Evolutionary conservation across 1,140 invertebrate genomes (phyloP).

Genomic region (Colletes latitarsis): DNA sequence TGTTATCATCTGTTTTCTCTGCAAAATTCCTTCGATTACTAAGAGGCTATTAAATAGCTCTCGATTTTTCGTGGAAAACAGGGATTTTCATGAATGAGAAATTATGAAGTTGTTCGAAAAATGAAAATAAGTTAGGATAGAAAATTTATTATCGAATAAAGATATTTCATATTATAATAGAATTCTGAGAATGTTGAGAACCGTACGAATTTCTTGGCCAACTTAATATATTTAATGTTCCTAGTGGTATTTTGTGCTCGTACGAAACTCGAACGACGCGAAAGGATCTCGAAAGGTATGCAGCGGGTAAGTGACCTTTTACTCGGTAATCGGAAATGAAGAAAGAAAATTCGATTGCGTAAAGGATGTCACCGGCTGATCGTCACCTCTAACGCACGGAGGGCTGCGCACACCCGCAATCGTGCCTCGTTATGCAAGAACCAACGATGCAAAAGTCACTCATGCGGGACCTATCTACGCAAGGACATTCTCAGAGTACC

Average conservation of each 20-base stretch:
- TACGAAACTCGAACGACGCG: background rate
- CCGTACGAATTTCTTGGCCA: no score
- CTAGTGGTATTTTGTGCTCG: background rate
- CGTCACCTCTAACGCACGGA: conserved; percentile 49
- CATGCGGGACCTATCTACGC: conserved; percentile 65
- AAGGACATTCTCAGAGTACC: conserved; percentile 63
- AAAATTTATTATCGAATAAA: no score
- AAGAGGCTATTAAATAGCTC: no score
- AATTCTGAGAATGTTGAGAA: no score
- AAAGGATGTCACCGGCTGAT: conserved; percentile 64
- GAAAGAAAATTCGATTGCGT: conserved; percentile 59
- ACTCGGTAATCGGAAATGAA: conserved; percentile 50
- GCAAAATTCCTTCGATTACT: no score
- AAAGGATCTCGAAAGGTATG: conserved; percentile 21
- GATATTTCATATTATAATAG: no score
- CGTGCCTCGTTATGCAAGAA: conserved; percentile 55
- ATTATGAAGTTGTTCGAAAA: background rate
- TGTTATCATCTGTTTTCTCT: no score
- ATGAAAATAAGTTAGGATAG: no score
- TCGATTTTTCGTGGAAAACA: no score
- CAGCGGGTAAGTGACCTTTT: conserved; percentile 58
- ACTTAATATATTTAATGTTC: no score
- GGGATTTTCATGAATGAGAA: no score
- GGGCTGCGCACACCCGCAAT: conserved; percentile 48
- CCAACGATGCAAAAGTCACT: conserved; percentile 67